phyloP scores from a whole-genome alignment of 1,140 invertebrate genomes.

The Marisa cornuarietis region DNA sequence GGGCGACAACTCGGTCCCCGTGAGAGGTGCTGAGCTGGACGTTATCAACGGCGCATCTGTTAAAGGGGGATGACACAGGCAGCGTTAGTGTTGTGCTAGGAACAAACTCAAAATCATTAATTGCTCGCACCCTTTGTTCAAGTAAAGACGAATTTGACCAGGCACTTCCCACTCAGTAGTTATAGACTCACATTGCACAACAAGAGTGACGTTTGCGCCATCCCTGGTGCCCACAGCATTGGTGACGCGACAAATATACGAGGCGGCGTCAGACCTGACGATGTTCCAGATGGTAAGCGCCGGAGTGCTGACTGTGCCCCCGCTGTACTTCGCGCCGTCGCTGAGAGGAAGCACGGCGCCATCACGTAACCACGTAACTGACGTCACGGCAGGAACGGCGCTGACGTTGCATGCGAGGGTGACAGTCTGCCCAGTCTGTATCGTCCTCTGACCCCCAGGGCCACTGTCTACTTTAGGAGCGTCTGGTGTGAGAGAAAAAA shows the following conservation, averaged over 20 bases:
- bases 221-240: constrained; percentile 5
- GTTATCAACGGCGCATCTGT: constrained; percentile 11
- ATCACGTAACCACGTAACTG: constrained; percentile 9
- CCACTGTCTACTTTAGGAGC: no score
- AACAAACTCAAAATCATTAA: no score
- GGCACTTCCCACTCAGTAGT: no score
- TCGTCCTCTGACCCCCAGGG: background rate
- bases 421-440: background rate
- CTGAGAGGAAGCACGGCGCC: background rate
- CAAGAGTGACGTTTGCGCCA: constrained; percentile 5
- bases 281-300: background rate
- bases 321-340: constrained; percentile 4
- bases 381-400: constrained; percentile 4
- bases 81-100: no score
- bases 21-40: background rate
- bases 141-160: no score
- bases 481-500: no score
- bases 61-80: background rate
- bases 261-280: background rate
- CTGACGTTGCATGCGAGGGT: constrained; percentile 8
- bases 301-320: background rate
- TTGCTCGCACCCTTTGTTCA: no score
- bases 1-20: background rate
- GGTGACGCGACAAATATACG: constrained; percentile 6
- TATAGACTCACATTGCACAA: constrained; percentile 21